phyloP scores from a whole-genome alignment of 1,140 invertebrate species.

The Rhysida immarginata region DNA sequence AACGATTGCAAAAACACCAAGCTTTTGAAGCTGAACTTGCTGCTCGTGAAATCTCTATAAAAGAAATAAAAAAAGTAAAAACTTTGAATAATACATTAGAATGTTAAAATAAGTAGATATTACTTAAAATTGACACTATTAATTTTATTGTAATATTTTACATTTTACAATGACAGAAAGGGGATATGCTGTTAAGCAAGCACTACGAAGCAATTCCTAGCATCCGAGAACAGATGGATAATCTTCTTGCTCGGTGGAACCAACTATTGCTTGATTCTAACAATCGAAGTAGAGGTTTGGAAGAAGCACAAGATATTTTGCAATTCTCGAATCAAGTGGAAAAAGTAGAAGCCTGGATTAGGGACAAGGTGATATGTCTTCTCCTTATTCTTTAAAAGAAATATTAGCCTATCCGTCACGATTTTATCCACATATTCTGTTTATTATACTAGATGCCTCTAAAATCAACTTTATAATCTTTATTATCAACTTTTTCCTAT shows the following conservation, averaged over 20 bases:
- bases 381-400: no score
- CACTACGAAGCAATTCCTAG: conserved; percentile 46
- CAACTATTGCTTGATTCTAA: conserved; percentile 61
- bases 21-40: conserved; percentile 89
- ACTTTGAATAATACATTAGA: no score
- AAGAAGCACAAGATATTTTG: conserved; percentile 92
- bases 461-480: no score
- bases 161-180: conserved; percentile 11
- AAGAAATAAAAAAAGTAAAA: conserved; percentile 53
- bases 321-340: conserved; percentile 90
- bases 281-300: conserved; percentile 66
- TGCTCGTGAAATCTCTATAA: conserved; percentile 72
- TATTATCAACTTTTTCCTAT: no score
- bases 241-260: conserved; percentile 58
- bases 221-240: conserved; percentile 52
- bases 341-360: conserved; percentile 89
- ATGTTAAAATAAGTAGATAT: neutral
- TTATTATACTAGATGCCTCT: no score
- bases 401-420: no score
- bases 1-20: conserved; percentile 94
- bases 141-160: neutral
- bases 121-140: neutral
- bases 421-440: no score
- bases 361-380: conserved; percentile 55
- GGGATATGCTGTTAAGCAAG: conserved; percentile 43